Evolutionary conservation across 2,888 invertebrate species (phyloP), one percentile per base, ranked within the genome.

Genomic region (Anticlea derivata): DNA sequence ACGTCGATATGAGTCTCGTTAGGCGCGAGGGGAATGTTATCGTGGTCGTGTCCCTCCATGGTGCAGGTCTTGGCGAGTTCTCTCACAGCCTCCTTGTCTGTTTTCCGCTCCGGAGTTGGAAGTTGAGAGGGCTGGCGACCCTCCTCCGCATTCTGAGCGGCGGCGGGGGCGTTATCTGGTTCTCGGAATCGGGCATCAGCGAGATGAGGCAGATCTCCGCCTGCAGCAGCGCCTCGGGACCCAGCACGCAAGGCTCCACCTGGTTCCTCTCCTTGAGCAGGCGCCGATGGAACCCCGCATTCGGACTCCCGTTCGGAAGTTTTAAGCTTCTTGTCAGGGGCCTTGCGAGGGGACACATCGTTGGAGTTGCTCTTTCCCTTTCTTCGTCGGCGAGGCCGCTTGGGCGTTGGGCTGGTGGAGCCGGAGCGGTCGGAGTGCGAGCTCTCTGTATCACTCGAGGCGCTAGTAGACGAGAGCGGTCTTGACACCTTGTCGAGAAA

Each of bases 241-340:
- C 94, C 85, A 93, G 93, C 91, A 93, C 93, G 86, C 76, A 92
- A 80, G 86, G 85, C 65, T 91, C 91, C 76, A 76, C 81, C 66
- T 88, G 93, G 84, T 95, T 95, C 94, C 93, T 94, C 94, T 95
- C 95, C 92, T 92, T 94, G 92, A 95, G 87, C 80, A 94, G 92
- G 76, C 92, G 93, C 92, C 92, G 94, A 92, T 92, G 93, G 91
- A 92, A 93, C 92, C 92, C 93, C 91, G 86, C 91, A 92, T 92
- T 93, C 94, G 92, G 93, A 92, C 92, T 93, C 92, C 94, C 93
- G 93, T 92, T 94, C 94, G 94, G 94, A 94, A 94, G 94, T 94
- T 94, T 94, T 94, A 93, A 94, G 94, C 94, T 94, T 94, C 94
- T 94, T 94, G 88, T 94, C 94, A 81, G 94, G 93, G 92, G 93